Evolutionary conservation across 2,888 invertebrate genomes (phyloP), one percentile per base, ranked within the genome.

Genomic region (Polydrusus cervinus): DNA sequence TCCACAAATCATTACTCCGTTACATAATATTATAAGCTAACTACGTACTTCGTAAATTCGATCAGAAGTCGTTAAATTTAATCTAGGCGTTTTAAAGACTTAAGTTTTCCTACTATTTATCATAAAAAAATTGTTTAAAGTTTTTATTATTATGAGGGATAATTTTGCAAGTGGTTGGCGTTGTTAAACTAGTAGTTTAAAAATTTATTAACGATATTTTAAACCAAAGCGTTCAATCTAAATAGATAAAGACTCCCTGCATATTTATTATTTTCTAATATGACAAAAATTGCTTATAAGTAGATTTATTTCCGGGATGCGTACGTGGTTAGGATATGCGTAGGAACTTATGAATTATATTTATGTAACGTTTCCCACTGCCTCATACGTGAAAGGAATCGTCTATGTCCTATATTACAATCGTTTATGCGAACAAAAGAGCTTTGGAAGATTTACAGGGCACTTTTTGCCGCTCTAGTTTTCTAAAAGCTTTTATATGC

Each of bases 391-490:
- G 73, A 40, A 49, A 16, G 40, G 73, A 74, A 74, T 74, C 18
- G 55, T 40, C 62, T 13, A 60, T 66, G 73, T 57, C 53, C 57
- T 34, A 68, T 74, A 67, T 67, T 53, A 67, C 53, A 67, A 34
- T 67, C 67, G 53, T 67, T 67, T 67, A 53, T 60, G 49, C 72
- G 72, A 65, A 67, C 57, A 72, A 72, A 72, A 72, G 67, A 60
- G 49, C 67, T 72, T 47, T 67, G 66, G 55, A 60, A 72, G 72
- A 72, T 72, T 72, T 72, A 72, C 53, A 55, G 61, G 72, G 60
- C 65, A 67, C 66, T 72, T 72, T 72, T 67, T 57, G 72, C 67
- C 47, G 45, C 66, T 66, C 14, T 57, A 43, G 45, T 66, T 72
- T 66, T 66, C 65, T 71, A 45, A 64, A 45, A 47, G 72, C 72